Conservation (phyloP, 2,888 invertebrate species). For the Andrena chrysosceles region DNA sequence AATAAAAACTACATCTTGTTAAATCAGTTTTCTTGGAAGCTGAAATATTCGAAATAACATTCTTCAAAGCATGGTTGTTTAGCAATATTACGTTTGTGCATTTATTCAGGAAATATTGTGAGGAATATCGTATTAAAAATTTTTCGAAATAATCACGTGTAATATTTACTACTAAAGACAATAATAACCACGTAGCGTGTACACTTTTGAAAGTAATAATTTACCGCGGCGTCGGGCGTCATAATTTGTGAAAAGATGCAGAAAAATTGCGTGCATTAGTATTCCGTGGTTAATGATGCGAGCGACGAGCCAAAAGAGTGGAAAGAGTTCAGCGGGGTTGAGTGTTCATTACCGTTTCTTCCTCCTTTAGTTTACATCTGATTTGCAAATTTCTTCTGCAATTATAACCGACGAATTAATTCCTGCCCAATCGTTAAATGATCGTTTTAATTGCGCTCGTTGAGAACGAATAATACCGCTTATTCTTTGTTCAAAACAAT, state of each 20-base stretch:
- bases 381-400: not conserved
- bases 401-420: slow-evolving; percentile 2
- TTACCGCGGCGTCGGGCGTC: not conserved
- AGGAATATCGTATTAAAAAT: not conserved
- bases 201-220: not conserved
- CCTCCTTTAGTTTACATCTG: not conserved
- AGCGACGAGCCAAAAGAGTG: slow-evolving; percentile 8
- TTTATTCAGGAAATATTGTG: not conserved
- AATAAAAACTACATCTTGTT: too few species aligned
- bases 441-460: slow-evolving; percentile 13
- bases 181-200: not conserved
- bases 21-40: not conserved
- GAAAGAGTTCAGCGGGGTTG: slow-evolving; percentile 5
- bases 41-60: not conserved
- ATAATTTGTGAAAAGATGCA: slow-evolving; percentile 8
- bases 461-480: not conserved
- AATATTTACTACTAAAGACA: not conserved
- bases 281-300: slow-evolving; percentile 21
- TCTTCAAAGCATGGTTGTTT: not conserved
- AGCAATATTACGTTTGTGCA: too few species aligned
- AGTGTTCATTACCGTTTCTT: slow-evolving; percentile 17
- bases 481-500: not conserved
- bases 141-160: not conserved
- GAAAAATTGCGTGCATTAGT: slow-evolving; percentile 21
- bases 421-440: not conserved